A percentile compares a stretch with the other conserved stretches of the same genome.
These are phyloP conservation scores for Ormyrus nitidulus DNA, from an alignment of 2,888 invertebrate species.

Conservation along the genomic window DNA sequence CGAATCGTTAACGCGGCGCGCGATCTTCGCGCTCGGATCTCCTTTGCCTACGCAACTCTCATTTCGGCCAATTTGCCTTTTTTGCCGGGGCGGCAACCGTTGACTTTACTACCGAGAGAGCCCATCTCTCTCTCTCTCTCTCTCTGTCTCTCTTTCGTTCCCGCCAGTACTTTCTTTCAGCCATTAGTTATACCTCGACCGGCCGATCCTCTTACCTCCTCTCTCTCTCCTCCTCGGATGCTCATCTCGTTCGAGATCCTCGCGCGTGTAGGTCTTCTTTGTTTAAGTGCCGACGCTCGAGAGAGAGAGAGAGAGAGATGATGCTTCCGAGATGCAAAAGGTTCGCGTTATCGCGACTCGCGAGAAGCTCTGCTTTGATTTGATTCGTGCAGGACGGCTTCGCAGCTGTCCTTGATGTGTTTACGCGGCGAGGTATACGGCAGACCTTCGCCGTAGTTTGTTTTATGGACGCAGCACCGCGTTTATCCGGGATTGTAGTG, in stretches of 20 bases:
- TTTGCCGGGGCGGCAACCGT: slow-evolving; percentile 68
- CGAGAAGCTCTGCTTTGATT: too few species aligned
- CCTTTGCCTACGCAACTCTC: slow-evolving; percentile 68
- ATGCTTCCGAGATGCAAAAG: too few species aligned
- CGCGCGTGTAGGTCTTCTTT: slow-evolving; percentile 18
- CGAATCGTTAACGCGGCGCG: slow-evolving; percentile 16
- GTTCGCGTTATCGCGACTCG: too few species aligned
- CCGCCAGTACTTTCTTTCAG: slow-evolving; percentile 56
- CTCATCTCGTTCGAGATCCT: slow-evolving; percentile 48
- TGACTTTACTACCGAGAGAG: slow-evolving; percentile 66
- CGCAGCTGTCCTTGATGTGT: too few species aligned
- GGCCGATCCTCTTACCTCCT: slow-evolving; percentile 40
- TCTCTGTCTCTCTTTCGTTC: slow-evolving; percentile 44
- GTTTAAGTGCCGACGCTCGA: slow-evolving; percentile 27
- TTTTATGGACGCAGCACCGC: too few species aligned
- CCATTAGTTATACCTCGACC: slow-evolving; percentile 57
- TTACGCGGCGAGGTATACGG: too few species aligned
- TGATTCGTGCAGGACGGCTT: too few species aligned
- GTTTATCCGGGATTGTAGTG: too few species aligned
- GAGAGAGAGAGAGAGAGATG: too few species aligned
- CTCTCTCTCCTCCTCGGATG: slow-evolving; percentile 50
- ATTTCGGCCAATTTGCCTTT: slow-evolving; percentile 70
- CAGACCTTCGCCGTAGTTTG: too few species aligned
- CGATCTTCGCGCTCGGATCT: slow-evolving; percentile 51
- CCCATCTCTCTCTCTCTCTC: slow-evolving; percentile 52